phyloP scores from a whole-genome alignment of 2,797 vertebrate species.

The Mus caroli region DNA sequence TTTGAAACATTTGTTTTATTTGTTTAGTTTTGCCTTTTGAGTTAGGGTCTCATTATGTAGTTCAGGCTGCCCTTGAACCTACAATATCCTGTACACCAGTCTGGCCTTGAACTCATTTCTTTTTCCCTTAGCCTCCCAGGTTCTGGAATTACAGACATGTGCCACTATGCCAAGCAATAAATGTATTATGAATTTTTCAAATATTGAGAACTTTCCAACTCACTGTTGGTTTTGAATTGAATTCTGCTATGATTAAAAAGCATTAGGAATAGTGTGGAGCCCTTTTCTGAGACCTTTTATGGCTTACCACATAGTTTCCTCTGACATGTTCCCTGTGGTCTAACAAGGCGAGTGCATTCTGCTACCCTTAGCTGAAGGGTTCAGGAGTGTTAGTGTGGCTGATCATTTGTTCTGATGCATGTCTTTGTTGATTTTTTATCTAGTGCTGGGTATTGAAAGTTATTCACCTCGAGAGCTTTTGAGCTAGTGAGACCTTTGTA shows the following conservation, averaged over 20 bases:
- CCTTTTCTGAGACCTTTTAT: constrained; percentile 32
- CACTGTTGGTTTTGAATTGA: constrained; percentile 14
- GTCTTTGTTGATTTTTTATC: constrained; percentile 50
- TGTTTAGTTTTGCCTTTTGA: background rate
- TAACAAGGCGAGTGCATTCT: background rate
- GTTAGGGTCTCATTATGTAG: background rate
- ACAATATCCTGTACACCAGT: background rate
- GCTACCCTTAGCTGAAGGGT: background rate
- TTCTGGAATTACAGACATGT: background rate
- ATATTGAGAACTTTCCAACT: background rate
- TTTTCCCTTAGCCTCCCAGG: background rate
- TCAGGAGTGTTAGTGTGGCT: background rate
- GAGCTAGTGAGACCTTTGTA: background rate
- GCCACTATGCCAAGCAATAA: background rate
- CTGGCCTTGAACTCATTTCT: background rate
- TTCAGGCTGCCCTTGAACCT: background rate
- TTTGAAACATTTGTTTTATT: background rate
- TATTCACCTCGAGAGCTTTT: constrained; percentile 5
- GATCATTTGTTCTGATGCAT: constrained; percentile 15
- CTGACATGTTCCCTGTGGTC: background rate
- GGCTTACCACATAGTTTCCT: background rate
- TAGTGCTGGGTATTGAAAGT: constrained; percentile 42
- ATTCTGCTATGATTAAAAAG: background rate
- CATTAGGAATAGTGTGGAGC: constrained; percentile 1
- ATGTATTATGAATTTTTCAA: constrained; percentile 31